Evolutionary conservation across 2,797 vertebrate species (phyloP), one percentile per base, ranked within the genome.

Genomic region (Helarctos malayanus): DNA sequence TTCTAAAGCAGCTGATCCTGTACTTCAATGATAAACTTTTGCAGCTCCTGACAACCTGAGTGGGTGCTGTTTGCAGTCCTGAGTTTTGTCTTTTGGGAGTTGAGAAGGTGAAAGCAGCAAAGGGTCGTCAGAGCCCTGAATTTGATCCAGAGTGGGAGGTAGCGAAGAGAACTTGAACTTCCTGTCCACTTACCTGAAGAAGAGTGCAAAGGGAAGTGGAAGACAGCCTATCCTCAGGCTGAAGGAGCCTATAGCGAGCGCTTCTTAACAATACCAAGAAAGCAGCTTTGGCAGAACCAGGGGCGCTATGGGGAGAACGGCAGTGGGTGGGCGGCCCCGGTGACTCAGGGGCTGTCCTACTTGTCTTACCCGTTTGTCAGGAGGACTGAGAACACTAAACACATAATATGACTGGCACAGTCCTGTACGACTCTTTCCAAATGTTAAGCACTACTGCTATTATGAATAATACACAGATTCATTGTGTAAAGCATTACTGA

Each of bases 31-130:
- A 52, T 85, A 38, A 71, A 49, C 63, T 52, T 49, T 3, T 29
- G 18, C 41, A 57, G 47, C 15, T 79, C 94, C 86, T 45, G 10
- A 52, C 86, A 83, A 14, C 32, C 45, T 75, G 32, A 68, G 25
- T 52, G 49, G 65, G 13, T 80, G 57, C 56, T 89, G 29, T 76
- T 91, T 69, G 29, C 32, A 76, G 38, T 59, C 61, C 75, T 76
- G 81, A 90, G 41, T 81, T 95, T 95, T 95, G 45, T 81, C 76
- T 96, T 81, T 87, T 59, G 56, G 38, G 73, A 85, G 5, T 73
- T 56, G 16, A 35, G 78, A 69, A 93, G 35, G 56, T 54, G 45
- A 82, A 87, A 56, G 41, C 38, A 56, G 14, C n/a, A 32, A 79
- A 76, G 32, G 5, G 82, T 95, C 69, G 7, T n/a, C 41, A 47